phyloP scores from a whole-genome alignment of 30 jellyfish, hydroid and myxozoan species.

The Phacellophora camtschatica region DNA sequence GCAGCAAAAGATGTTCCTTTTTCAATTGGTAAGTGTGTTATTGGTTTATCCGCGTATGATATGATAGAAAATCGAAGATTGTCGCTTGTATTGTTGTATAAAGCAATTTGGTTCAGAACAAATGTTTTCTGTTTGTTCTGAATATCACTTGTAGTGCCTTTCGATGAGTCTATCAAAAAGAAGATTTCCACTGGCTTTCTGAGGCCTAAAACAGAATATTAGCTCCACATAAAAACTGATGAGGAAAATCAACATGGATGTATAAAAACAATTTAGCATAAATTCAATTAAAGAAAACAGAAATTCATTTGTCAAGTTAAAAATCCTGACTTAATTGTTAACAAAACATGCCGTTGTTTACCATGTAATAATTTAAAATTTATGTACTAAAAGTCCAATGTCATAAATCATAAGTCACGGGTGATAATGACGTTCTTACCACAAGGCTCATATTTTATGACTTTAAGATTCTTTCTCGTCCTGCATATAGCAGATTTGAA shows the following conservation, averaged over 20 bases:
- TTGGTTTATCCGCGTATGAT: too few relatives aligned
- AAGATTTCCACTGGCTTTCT: neutral
- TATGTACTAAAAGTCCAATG: neutral
- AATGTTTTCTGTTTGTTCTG: neutral
- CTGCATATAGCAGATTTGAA: neutral
- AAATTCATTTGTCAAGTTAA: too few relatives aligned
- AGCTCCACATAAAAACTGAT: neutral
- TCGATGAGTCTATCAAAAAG: neutral
- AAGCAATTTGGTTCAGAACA: neutral
- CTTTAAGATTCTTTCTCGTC: neutral
- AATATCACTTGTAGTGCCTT: neutral
- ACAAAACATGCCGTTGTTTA: neutral
- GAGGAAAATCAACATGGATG: neutral
- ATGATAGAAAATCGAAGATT: too few relatives aligned
- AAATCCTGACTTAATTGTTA: too few relatives aligned
- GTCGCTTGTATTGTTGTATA: neutral
- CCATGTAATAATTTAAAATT: neutral
- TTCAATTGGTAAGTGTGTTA: too few relatives aligned
- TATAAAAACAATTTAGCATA: neutral
- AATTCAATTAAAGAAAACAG: too few relatives aligned
- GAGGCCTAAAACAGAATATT: neutral
- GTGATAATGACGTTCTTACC: neutral
- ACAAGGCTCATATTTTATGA: slow-evolving; percentile 4
- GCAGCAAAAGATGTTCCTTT: neutral
- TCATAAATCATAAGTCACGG: neutral